These are phyloP conservation scores for Tetanocera ferruginea DNA, from an alignment of 2,888 invertebrate species.

Conservation along the genomic window DNA sequence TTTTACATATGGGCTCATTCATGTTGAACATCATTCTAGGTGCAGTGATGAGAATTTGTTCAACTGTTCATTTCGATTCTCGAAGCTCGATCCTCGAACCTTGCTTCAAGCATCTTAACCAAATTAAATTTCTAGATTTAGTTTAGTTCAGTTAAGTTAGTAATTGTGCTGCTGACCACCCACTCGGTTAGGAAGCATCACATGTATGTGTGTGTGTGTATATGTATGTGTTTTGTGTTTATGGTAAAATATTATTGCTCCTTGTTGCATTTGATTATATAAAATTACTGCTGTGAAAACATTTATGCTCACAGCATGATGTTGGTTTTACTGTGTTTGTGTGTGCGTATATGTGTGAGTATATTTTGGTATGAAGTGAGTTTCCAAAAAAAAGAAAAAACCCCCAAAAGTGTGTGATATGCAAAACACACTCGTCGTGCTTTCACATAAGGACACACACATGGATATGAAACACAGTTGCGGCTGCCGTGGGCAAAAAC, in stretches of 20 bases:
- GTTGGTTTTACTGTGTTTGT: background rate
- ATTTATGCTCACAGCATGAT: conserved; percentile 31
- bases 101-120: conserved; percentile 18
- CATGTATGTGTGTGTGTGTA: background rate
- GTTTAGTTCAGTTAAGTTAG: background rate
- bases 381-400: background rate
- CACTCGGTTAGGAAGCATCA: background rate
- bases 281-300: conserved; percentile 36
- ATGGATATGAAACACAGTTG: conserved; percentile 10
- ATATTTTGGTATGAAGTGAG: background rate
- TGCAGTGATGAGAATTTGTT: conserved; percentile 1
- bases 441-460: background rate
- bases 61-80: conserved; percentile 22
- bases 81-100: background rate
- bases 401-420: conserved; percentile 5
- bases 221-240: background rate
- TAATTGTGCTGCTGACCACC: background rate
- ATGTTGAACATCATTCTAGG: no score
- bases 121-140: conserved; percentile 26
- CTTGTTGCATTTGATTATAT: conserved; percentile 36
- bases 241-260: conserved; percentile 29
- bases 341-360: background rate
- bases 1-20: background rate
- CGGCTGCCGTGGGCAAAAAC: conserved; percentile 22
- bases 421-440: conserved; percentile 12